These are phyloP conservation scores for Microcebus lehilahytsara DNA, from an alignment of 2,113 vertebrate genomes.

Conservation along the genomic window DNA sequence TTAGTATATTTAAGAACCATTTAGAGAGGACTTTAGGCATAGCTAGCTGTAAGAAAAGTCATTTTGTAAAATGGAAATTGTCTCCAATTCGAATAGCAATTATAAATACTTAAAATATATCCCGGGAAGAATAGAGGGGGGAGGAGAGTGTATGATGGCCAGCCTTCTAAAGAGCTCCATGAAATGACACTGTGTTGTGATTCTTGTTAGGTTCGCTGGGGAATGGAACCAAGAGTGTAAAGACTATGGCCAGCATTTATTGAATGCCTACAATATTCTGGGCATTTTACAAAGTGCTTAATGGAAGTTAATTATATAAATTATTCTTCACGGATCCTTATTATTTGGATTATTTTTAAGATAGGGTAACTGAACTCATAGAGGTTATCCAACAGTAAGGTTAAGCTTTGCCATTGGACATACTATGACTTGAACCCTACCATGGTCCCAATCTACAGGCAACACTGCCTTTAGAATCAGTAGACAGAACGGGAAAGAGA, in stretches of 20 bases:
- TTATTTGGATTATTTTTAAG: not conserved
- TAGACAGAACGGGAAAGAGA: not conserved
- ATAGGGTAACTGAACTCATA: not conserved
- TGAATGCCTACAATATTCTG: not conserved
- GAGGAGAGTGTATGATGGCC: accelerated
- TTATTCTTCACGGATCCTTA: not conserved
- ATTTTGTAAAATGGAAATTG: conserved; percentile 51
- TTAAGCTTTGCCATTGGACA: not conserved
- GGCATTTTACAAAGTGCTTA: not conserved
- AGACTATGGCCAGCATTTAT: not conserved
- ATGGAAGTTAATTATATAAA: not conserved
- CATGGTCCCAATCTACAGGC: no score
- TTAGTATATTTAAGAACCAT: conserved; percentile 51
- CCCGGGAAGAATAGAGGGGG: not conserved
- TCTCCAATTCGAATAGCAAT: not conserved
- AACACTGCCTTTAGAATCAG: not conserved
- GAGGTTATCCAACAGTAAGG: not conserved
- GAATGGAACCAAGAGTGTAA: not conserved
- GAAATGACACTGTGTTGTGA: not conserved
- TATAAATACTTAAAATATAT: conserved; percentile 32
- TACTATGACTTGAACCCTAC: not conserved
- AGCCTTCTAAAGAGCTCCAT: not conserved
- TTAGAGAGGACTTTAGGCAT: conserved; percentile 14
- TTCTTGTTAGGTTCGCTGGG: not conserved
- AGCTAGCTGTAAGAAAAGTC: conserved; percentile 27